phyloP scores from a whole-genome alignment of 2,113 vertebrate species.

The Ondatra zibethicus region DNA sequence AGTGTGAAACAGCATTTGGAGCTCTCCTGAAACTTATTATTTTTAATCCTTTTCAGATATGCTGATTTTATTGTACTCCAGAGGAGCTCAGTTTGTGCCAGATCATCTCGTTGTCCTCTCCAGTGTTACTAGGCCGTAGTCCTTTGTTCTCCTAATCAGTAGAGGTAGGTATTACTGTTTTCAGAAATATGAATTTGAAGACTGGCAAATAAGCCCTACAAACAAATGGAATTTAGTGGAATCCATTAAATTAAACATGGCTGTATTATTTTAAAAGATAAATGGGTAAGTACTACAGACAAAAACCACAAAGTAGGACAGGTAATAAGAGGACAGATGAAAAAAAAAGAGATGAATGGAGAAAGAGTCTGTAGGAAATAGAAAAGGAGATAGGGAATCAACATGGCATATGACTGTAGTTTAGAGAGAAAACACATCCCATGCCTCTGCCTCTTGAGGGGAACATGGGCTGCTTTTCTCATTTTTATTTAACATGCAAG shows the following conservation, averaged over 20 bases:
- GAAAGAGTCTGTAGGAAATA: neutral
- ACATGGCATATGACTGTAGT: neutral
- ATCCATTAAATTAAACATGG: neutral
- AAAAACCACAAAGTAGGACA: neutral
- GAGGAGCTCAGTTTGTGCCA: conserved; percentile 33
- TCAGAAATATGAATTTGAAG: conserved; percentile 70
- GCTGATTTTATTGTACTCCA: conserved; percentile 65
- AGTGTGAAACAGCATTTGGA: conserved; percentile 75
- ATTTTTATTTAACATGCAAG: neutral
- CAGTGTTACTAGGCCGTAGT: conserved; percentile 42
- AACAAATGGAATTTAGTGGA: neutral
- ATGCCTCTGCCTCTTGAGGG: neutral
- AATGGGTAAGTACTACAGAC: neutral
- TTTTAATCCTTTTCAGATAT: conserved; percentile 72
- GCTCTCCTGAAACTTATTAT: conserved; percentile 67
- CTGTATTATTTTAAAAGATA: neutral
- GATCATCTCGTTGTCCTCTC: conserved; percentile 42
- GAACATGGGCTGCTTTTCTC: neutral
- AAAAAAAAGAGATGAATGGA: neutral
- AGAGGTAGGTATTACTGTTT: conserved; percentile 57
- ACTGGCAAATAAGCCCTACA: conserved; percentile 26
- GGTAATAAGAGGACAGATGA: neutral
- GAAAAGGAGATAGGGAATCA: neutral
- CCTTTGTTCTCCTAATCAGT: conserved; percentile 56
- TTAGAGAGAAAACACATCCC: neutral